Conservation (phyloP, 2,888 invertebrate species). For the Torymus auratus region DNA sequence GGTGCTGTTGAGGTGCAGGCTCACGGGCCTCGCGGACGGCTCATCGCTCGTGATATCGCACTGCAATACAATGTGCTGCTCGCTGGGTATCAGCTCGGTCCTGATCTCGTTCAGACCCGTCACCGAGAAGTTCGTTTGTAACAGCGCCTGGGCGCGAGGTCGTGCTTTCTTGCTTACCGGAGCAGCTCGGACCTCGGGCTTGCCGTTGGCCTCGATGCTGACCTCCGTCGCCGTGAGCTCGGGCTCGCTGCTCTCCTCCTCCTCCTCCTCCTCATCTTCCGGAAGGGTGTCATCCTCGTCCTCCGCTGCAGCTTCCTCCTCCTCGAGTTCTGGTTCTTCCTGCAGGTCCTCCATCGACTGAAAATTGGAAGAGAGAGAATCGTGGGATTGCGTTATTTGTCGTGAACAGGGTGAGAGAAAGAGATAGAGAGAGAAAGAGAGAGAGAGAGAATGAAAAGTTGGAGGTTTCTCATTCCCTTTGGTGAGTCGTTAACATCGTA, state of each 20-base stretch:
- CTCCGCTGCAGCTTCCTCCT: constrained; percentile 71
- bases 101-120: constrained; percentile 70
- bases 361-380: background rate
- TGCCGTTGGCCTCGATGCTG: constrained; percentile 54
- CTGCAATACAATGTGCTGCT: constrained; percentile 29
- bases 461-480: too few species aligned
- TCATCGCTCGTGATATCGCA: constrained; percentile 27
- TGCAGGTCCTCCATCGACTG: constrained; percentile 75
- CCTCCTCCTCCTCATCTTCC: constrained; percentile 67
- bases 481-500: too few species aligned
- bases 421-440: too few species aligned
- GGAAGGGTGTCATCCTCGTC: constrained; percentile 65
- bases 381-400: background rate
- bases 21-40: constrained; percentile 64
- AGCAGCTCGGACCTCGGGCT: constrained; percentile 62
- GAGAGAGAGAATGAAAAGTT: too few species aligned
- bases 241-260: constrained; percentile 61
- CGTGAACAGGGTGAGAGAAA: background rate
- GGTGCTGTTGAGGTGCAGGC: constrained; percentile 66
- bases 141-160: constrained; percentile 53
- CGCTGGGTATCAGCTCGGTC: constrained; percentile 62
- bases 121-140: constrained; percentile 72
- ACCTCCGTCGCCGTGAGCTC: constrained; percentile 61
- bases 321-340: constrained; percentile 75
- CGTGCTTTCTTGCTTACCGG: constrained; percentile 64